Evolutionary conservation across 2,888 invertebrate genomes (phyloP), one percentile per base, ranked within the genome.

Genomic region (Crioceris asparagi): DNA sequence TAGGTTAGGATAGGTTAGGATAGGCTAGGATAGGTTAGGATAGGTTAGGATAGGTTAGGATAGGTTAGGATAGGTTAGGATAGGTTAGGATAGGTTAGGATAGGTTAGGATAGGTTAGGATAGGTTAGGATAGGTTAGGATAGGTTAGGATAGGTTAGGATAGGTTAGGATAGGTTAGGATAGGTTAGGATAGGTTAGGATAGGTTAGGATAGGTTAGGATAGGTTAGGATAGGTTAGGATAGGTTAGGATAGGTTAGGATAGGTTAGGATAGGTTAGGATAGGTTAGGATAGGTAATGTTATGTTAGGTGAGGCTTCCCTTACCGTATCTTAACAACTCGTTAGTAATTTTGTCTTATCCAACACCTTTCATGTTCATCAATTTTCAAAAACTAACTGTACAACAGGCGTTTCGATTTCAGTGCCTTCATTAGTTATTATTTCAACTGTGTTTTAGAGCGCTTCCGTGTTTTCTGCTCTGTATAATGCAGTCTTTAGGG

Each of bases 41-140:
- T 32, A 32, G 17, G 32, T 12, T 32, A 32, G 32, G 32, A 32
- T 32, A 32, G 17, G 19, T 18, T 32, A 32, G 32, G 19, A 32
- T 32, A 32, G 17, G 32, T 18, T 32, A 32, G 32, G 32, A 32
- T 32, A 32, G 17, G 32, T 18, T 32, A 32, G 32, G 32, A 32
- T 32, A 17, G 17, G 32, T 18, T 32, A 32, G 32, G 32, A 32
- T 32, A 32, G 17, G 32, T 18, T 32, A 32, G 32, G 32, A 32
- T 32, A 32, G 17, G 32, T 18, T 32, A 32, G 32, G 32, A 32
- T 32, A 32, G 17, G 18, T 18, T 32, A 32, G 18, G 32, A 32
- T 32, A 32, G 8, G 32, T 18, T 32, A 17, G 32, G 32, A 32
- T 32, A 32, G 17, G 32, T 18, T 32, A 17, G 32, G 32, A 32